Base-by-base conservation (phyloP, 2,797 vertebrate genomes). In the Rhadinocentrus ornatus region DNA sequence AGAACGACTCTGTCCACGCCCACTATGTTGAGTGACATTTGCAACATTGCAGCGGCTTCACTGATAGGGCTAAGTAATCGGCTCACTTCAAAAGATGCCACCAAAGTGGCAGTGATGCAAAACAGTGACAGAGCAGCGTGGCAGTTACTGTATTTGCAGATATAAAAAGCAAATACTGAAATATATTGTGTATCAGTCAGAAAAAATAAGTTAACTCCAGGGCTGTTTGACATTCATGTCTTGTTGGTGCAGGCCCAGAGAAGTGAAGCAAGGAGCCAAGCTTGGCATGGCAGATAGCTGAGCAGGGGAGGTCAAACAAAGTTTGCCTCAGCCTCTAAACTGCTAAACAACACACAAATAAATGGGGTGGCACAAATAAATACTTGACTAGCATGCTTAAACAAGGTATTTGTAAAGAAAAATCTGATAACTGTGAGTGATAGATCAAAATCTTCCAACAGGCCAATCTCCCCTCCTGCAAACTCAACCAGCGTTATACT, bases 191-290 rank as follows among this genome's bases (percentile, higher is more conserved):
- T 26, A 70, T 80, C 53, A 81, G 67, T 80, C 65, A 26, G 74
- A 63, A 50, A 71, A 35, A 58, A 31, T 54, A 83, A 78, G 82
- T 81, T 39, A 66, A 84, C 71, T 75, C 29, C 52, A 62, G 81
- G 71, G 75, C 73, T 83, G 8, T 81, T 87, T 88, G 86, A 86
- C 80, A 89, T 88, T 88, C 85, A 80, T 55, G 80, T 88, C 86
- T 78, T 88, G 89, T 89, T 86, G 66, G 70, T 77, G 75, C 88
- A 89, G 69, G 84, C 86, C 77, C 80, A 53, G 81, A 78, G 84
- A 81, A 58, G 62, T 62, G 82, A 81, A 67, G 86, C 73, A 77
- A 18, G 26, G 61, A 80, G 82, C 69, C 73, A 67, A 6, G 71
- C 73, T 74, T 74, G 73, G 78, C 73, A 85, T 83, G 60, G 12